Conservation (phyloP, 2,113 vertebrate genomes). For the Eulemur rufifrons region DNA sequence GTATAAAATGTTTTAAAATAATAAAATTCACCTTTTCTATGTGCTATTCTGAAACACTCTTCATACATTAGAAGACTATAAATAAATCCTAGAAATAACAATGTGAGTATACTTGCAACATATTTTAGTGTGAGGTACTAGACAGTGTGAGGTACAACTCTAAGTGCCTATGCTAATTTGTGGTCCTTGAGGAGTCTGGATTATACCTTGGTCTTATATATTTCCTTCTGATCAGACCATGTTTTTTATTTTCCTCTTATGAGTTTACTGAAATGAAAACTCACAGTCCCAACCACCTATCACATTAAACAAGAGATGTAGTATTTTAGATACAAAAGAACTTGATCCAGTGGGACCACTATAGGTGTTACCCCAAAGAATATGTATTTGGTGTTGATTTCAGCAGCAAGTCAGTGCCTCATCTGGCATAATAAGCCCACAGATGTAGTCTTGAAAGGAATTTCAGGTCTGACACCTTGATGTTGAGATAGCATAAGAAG, state of each 20-base stretch:
- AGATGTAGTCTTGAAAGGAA: neutral
- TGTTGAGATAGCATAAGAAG: neutral
- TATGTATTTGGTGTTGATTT: neutral
- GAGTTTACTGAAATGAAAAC: neutral
- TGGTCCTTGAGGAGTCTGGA: neutral
- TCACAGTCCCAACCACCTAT: neutral
- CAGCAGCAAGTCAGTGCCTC: neutral
- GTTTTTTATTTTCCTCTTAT: neutral
- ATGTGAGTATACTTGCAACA: neutral
- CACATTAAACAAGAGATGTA: neutral
- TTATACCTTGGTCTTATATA: neutral
- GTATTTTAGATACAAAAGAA: neutral
- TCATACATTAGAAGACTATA: neutral
- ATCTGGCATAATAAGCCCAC: neutral
- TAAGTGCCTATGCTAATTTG: neutral
- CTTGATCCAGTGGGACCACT: neutral
- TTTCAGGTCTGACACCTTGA: neutral
- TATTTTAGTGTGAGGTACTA: neutral
- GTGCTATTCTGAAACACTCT: neutral
- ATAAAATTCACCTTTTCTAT: neutral
- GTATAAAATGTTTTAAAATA: neutral
- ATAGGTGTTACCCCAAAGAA: neutral
- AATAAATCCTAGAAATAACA: neutral
- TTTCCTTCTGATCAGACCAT: neutral
- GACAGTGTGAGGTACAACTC: neutral